Base-by-base conservation (phyloP, 2,113 vertebrate genomes). In the Thunnus thynnus region DNA sequence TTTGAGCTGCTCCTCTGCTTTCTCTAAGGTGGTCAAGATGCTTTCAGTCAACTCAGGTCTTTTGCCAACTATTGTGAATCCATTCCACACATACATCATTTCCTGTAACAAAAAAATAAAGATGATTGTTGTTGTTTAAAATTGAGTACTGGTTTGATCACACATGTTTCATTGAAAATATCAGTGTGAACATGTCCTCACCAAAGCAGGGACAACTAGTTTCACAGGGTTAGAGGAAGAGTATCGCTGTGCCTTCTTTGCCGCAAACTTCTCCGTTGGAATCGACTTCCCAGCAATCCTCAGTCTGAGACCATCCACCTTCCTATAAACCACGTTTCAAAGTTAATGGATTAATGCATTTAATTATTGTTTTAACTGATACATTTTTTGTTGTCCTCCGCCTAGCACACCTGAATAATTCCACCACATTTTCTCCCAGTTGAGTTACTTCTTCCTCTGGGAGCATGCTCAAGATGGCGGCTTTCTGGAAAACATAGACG, bases 381-480 rank as follows among this genome's bases (percentile, higher is more conserved):
- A 13, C 36, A 16, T 11, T 57, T 41, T 41, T 41, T 41, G 36
- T 41, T 41, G 36, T 8, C 9, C 1, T 62, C 10, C 52, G 10
- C 10, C 30, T 13, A 9, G 2, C 80, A 92, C 84, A 99, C 97
- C 96, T 97, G 91, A 97, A 99, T 80, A 98, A 91, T 54, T 95
- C 83, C 5, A 93, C 94, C 30, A 97, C 69, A 47, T 97, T 94
- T 87, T 99, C 97, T 58, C 95, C 95, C 22, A 95, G 93, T 57
- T 79, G 68, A 55, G 72, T 81, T 48, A 96, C 93, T 41, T 96
- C 96, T 36, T 97, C 94, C 32, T 97, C 96, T 44, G 97, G 90
- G 68, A 98, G 94, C 97, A 99, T 99, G 91, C 96, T 97, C 22
- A 99, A 84, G 93, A 99, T 96, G 66, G 97, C 95, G 14, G 97